Percentiles rank a stretch among this genome's conserved stretches.
These are phyloP conservation scores for Sisyra terminalis DNA, from an alignment of 2,888 invertebrate genomes.

Conservation along the genomic window DNA sequence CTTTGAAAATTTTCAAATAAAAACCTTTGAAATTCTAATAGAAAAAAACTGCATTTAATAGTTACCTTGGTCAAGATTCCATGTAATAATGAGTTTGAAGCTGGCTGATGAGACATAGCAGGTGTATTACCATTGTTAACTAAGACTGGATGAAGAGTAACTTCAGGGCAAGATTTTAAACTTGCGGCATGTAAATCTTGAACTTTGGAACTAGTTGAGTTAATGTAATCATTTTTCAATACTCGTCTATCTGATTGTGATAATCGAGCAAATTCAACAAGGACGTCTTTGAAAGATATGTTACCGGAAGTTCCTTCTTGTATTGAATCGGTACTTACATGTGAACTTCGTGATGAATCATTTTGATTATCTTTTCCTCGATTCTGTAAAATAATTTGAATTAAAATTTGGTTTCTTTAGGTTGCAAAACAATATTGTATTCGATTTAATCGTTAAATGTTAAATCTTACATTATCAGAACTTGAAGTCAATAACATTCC, in stretches of 20 bases:
- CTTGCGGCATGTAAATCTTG: neutral
- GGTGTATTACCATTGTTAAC: slow-evolving; percentile 14
- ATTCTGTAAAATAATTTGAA: slow-evolving; percentile 15
- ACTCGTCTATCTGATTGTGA: slow-evolving; percentile 32
- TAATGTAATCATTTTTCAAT: slow-evolving; percentile 19
- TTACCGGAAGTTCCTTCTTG: slow-evolving; percentile 26
- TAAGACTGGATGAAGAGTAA: slow-evolving; percentile 59
- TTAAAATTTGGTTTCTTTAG: slow-evolving; percentile 3
- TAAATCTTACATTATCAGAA: slow-evolving; percentile 22
- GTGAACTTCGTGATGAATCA: slow-evolving; percentile 31
- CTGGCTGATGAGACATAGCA: slow-evolving; percentile 15
- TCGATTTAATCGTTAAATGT: neutral
- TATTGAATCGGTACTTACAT: slow-evolving; percentile 21
- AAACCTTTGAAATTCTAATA: too few relatives aligned
- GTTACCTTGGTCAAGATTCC: slow-evolving; percentile 57
- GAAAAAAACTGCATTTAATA: too few relatives aligned
- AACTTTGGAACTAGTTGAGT: slow-evolving; percentile 9
- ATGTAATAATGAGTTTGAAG: slow-evolving; percentile 51
- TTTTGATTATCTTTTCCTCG: slow-evolving; percentile 25
- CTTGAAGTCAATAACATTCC: slow-evolving; percentile 19
- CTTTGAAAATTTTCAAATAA: too few relatives aligned
- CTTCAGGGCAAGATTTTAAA: slow-evolving; percentile 49
- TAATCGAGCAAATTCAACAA: slow-evolving; percentile 54
- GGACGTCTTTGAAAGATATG: slow-evolving; percentile 50
- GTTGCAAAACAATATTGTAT: neutral